Base-by-base conservation (phyloP, 2,888 invertebrate genomes). In the Hemicrepidius hirtus region DNA sequence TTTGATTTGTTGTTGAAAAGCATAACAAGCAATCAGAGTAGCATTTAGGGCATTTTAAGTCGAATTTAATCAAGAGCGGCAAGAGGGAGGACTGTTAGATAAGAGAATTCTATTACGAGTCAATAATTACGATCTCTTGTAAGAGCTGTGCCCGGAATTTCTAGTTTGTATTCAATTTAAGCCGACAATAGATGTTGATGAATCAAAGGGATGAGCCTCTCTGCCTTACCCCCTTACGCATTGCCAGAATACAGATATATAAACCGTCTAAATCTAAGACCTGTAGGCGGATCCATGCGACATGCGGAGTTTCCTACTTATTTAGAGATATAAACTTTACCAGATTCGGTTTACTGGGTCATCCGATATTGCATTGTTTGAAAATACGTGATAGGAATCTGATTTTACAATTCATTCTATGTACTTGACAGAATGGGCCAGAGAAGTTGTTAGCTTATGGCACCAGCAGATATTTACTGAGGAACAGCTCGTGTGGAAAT, bases 161-260 rank as follows among this genome's bases (percentile, higher is more conserved):
- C 83, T 81, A 81, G 83, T 83, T 84, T 83, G 83, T 83, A 84
- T 84, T 83, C 83, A 83, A 84, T 84, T 83, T 82, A 79, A 76
- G 74, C 73, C 79, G 75, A 84, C 84, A 84, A 84, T 84, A 76
- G 81, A 78, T 81, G 81, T 79, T 84, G 83, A 84, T 84, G 84
- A 84, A 83, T 84, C 83, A 83, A 84, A 83, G 82, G 82, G 82
- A 82, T 80, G 80, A 79, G 80, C 76, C 76, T 79, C 77, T 75
- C 77, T 75, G 76, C 77, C 79, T 40, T 73, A 69, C 69, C 79
- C 24, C 79, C 77, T 77, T 77, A 68, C 78, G 79, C 80, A 82
- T 80, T 77, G 75, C 68, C 76, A 76, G 82, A 82, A 82, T 68
- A 68, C 68, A 68, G 68, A 68, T 62, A 53, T 62, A 53, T 50